Percentiles rank a stretch among this genome's conserved stretches.
Evolutionary conservation across 2,113 vertebrate species (phyloP).

Genomic region (Oncorhynchus clarkii): DNA sequence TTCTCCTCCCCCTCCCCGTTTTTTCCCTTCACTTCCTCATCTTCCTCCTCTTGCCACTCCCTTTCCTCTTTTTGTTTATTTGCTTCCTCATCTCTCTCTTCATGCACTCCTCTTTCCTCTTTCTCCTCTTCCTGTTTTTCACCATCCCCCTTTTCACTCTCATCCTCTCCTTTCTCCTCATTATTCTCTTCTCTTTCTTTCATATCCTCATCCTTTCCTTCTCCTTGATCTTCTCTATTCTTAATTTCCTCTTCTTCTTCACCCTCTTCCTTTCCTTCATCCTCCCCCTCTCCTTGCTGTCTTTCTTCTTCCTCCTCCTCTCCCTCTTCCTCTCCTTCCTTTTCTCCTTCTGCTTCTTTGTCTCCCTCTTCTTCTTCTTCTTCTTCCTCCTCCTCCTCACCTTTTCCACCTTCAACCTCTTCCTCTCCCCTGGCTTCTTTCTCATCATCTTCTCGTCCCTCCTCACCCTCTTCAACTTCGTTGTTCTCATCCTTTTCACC

Average conservation of each 20-base stretch:
- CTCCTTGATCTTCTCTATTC: constrained; percentile 1
- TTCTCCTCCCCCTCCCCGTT: neutral
- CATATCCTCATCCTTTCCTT: constrained; percentile 23
- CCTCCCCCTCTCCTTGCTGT: neutral
- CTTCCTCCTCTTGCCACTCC: neutral
- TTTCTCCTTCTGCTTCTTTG: neutral
- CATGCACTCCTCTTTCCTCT: neutral
- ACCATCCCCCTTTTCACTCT: neutral
- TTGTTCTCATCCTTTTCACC: neutral
- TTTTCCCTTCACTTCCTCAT: neutral
- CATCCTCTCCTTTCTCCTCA: neutral
- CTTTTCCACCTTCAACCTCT: neutral
- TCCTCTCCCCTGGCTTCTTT: neutral
- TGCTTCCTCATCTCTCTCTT: constrained; percentile 5
- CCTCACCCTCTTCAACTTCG: neutral
- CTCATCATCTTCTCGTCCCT: neutral
- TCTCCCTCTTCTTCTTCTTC: neutral
- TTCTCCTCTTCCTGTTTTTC: constrained; percentile 17
- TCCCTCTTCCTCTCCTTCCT: neutral
- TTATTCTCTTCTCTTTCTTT: constrained; percentile 7
- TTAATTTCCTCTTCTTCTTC: constrained; percentile 1
- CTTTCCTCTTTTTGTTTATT: neutral
- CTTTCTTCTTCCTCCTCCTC: neutral
- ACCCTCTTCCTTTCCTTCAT: neutral
- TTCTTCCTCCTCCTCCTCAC: neutral